Base-by-base conservation (phyloP, 1,140 invertebrate genomes). In the Trachymyrmex cornetzi region DNA sequence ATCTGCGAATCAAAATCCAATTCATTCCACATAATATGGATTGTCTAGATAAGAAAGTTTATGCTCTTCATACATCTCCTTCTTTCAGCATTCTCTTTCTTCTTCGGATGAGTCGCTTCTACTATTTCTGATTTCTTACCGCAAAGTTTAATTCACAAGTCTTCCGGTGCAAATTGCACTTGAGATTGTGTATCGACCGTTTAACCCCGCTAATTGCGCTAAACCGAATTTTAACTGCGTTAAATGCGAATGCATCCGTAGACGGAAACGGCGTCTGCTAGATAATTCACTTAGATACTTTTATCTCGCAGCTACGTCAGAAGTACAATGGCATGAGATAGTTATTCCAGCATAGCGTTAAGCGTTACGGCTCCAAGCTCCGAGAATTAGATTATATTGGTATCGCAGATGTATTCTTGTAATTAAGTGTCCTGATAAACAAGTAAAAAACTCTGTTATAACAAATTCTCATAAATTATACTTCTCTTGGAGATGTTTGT, bases 191-290 rank as follows among this genome's bases (percentile, higher is more conserved):
- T 69, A 81, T 87, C 67, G 85, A 88, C 59, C 87, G 69, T 88
- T 88, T 88, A 88, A 88, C 87, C 85, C 34, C 61, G 77, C 87
- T 88, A 88, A 88, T 88, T 88, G 69, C 87, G 50, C 77, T 80
- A 86, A 53, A 86, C 82, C 87, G 82, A 88, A 88, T 77, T 69
- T 75, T 71, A 79, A 63, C 74, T 61, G 22, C 34, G 55, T 48
- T 59, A 77, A 88, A 77, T 53, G 71, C 24, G 50, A 80, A 80
- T n/a, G 66, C 53, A 59, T n/a, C 59, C 48, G 84, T 64, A 67
- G 19, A 50, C 50, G 72, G 74, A 44, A 77, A 85, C 27, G 19
- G 12, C 53, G 77, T 59, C 86, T 48, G 38, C 50, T 61, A 84
- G 80, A 84, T 84, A 48, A 84, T 84, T 74, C 80, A 75, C 69